A percentile compares a stretch with the other conserved stretches of the same genome.
Evolutionary conservation across 1,140 invertebrate species (phyloP).

Genomic region (Lucilia cuprina): DNA sequence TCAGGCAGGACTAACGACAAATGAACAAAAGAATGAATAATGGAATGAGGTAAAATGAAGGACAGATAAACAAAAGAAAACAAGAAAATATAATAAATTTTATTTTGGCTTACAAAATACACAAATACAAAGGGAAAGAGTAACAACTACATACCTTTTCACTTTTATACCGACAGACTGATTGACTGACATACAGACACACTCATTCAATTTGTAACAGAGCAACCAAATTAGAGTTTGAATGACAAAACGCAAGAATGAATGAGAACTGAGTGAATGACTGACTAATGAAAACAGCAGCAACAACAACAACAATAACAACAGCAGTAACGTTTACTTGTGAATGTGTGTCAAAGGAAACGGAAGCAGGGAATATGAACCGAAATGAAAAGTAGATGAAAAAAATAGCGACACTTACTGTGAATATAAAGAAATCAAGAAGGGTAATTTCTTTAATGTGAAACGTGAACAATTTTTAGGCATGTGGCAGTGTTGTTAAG

Average conservation of each 20-base stretch:
- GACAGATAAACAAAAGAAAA: background rate
- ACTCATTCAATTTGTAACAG: background rate
- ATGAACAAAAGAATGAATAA: background rate
- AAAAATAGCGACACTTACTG: background rate
- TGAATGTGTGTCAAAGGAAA: background rate
- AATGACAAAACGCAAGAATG: too few species aligned
- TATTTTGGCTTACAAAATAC: background rate
- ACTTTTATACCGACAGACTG: too few species aligned
- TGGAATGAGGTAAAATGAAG: background rate
- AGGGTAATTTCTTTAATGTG: background rate
- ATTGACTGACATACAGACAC: too few species aligned
- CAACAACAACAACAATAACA: too few species aligned
- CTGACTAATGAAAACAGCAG: too few species aligned
- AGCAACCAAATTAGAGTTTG: background rate
- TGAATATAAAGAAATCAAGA: background rate
- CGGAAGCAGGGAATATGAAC: background rate
- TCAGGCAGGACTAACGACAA: background rate
- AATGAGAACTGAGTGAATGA: too few species aligned
- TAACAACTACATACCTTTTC: background rate
- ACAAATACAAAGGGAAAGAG: background rate
- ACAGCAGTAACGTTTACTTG: background rate
- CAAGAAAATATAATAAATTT: conserved; percentile 17
- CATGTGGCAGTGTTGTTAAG: too few species aligned
- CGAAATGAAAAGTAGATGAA: background rate
- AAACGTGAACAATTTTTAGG: too few species aligned